Conservation (phyloP, 1,140 invertebrate species). For the Hycleus cichorii region DNA sequence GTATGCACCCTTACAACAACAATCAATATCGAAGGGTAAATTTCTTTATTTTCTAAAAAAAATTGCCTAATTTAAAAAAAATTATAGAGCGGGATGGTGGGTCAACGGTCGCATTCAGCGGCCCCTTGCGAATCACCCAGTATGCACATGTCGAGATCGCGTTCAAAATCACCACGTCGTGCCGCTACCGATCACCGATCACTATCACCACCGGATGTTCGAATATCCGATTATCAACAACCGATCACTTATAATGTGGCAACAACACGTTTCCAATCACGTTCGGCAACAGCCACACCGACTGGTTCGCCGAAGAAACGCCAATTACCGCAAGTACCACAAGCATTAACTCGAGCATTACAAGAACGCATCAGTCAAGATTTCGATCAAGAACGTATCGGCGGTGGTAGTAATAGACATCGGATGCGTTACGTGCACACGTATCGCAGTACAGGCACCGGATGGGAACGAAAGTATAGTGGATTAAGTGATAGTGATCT, state of each 20-base stretch:
- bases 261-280: constrained; percentile 60
- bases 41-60: background rate
- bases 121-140: constrained; percentile 64
- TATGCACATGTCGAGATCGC: constrained; percentile 49
- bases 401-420: constrained; percentile 34
- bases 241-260: constrained; percentile 21
- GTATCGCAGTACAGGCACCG: constrained; percentile 60
- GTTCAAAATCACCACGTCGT: constrained; percentile 58
- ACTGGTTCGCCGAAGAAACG: constrained; percentile 92
- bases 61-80: background rate
- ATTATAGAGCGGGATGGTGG: constrained; percentile 43
- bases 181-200: constrained; percentile 54
- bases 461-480: constrained; percentile 71
- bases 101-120: constrained; percentile 59
- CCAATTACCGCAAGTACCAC: constrained; percentile 86
- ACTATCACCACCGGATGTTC: constrained; percentile 64
- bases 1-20: constrained; percentile 18
- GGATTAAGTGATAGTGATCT: constrained; percentile 78
- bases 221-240: constrained; percentile 38
- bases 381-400: constrained; percentile 70
- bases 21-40: constrained; percentile 27
- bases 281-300: constrained; percentile 85
- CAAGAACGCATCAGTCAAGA: constrained; percentile 70
- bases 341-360: constrained; percentile 52
- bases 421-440: constrained; percentile 46